These are phyloP conservation scores for Raja brachyura DNA, from an alignment of 2,113 vertebrate genomes.

Conservation along the genomic window DNA sequence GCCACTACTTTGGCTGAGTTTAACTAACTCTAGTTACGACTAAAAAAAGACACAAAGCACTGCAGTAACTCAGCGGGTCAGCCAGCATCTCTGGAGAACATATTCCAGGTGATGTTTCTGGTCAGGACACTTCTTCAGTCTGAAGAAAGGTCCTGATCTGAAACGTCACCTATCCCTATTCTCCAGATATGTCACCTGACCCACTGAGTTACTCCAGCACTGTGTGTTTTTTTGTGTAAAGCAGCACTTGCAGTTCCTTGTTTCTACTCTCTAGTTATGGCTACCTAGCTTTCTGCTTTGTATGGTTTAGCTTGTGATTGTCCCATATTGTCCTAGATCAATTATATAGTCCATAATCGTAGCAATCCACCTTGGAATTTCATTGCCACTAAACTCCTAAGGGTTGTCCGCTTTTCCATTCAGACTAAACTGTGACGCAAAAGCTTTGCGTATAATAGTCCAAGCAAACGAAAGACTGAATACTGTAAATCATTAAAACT, in stretches of 20 bases:
- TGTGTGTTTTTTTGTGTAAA: no score
- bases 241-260: no score
- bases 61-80: no score
- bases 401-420: background rate
- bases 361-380: background rate
- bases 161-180: no score
- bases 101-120: no score
- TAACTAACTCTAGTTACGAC: background rate
- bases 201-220: no score
- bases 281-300: background rate
- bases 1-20: background rate
- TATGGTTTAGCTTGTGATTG: background rate
- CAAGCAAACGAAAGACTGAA: background rate
- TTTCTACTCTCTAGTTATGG: background rate
- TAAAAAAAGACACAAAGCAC: no score
- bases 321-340: background rate
- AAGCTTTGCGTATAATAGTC: background rate
- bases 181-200: no score
- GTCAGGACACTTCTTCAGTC: no score
- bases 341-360: background rate
- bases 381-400: background rate
- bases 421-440: background rate
- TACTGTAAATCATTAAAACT: background rate
- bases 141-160: no score
- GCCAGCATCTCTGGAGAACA: no score